Conservation (phyloP, 1,140 invertebrate species). For the Ganaspis sp. region DNA sequence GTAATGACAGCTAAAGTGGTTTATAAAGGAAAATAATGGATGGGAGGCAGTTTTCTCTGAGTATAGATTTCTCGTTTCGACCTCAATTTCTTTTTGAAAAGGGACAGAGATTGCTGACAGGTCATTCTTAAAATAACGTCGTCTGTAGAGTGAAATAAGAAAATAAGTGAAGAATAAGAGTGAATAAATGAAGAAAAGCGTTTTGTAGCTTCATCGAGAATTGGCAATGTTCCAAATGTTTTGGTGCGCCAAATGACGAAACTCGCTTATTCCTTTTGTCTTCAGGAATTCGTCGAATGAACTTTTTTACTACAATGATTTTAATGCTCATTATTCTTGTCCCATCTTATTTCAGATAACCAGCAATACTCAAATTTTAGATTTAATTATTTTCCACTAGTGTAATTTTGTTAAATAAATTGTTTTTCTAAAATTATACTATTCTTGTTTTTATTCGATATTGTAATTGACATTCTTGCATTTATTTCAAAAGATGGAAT, state of each 20-base stretch:
- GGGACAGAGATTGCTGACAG: constrained; percentile 4
- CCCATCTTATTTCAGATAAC: neutral
- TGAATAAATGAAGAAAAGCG: constrained; percentile 11
- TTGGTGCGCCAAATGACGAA: neutral
- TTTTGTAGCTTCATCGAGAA: constrained; percentile 7
- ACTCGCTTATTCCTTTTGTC: neutral
- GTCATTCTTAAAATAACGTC: constrained; percentile 14
- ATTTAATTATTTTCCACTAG: too few species aligned
- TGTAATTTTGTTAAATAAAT: too few species aligned
- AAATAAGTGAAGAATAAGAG: constrained; percentile 23
- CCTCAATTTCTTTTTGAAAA: constrained; percentile 14
- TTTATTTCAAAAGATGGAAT: too few species aligned
- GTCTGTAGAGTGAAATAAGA: neutral
- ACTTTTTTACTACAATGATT: neutral
- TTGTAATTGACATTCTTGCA: too few species aligned
- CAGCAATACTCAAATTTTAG: too few species aligned
- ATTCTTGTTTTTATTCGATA: too few species aligned
- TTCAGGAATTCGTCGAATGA: neutral
- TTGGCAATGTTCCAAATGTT: constrained; percentile 4
- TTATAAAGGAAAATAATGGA: neutral
- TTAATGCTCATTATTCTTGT: constrained; percentile 5
- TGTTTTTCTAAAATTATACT: too few species aligned
- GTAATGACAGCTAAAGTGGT: constrained; percentile 3
- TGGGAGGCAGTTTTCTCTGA: neutral
- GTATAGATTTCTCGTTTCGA: constrained; percentile 9